Conservation (phyloP, 2,113 vertebrate genomes). For the Dolichallabes microphthalmus region DNA sequence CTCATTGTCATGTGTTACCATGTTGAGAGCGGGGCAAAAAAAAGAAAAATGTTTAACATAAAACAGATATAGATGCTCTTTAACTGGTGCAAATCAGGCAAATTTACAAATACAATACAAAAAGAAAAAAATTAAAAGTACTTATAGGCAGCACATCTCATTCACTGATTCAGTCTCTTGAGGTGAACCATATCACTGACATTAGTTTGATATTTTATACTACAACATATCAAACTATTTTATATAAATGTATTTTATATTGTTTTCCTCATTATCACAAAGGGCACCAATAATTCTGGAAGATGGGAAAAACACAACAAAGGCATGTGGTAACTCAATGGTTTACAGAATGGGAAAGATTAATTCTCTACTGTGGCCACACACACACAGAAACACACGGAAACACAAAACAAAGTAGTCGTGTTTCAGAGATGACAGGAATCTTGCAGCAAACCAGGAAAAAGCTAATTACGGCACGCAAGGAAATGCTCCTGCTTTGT, state of each 20-base stretch:
- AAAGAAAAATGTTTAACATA: not conserved
- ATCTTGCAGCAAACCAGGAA: not conserved
- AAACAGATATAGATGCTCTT: not conserved
- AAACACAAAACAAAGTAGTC: not conserved
- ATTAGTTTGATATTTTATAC: too few species aligned
- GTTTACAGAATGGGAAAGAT: not conserved
- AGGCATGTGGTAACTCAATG: not conserved
- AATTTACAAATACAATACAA: not conserved
- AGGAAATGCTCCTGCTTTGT: conserved; percentile 21
- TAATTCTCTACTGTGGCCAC: not conserved
- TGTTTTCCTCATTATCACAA: not conserved
- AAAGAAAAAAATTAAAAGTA: not conserved
- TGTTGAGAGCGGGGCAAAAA: too few species aligned
- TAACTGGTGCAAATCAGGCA: too few species aligned
- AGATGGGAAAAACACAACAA: not conserved
- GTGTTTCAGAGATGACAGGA: not conserved
- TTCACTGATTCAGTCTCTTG: not conserved
- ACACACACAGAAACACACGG: not conserved
- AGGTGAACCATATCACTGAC: not conserved
- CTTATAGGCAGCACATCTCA: not conserved
- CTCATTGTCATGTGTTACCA: not conserved
- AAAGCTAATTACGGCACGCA: conserved; percentile 9
- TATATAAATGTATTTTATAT: too few species aligned
- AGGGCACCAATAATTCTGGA: not conserved
- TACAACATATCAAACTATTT: too few species aligned